Evolutionary conservation across 1,140 invertebrate genomes (phyloP), one percentile per base, ranked within the genome.

Genomic region (Tribolium castaneum): DNA sequence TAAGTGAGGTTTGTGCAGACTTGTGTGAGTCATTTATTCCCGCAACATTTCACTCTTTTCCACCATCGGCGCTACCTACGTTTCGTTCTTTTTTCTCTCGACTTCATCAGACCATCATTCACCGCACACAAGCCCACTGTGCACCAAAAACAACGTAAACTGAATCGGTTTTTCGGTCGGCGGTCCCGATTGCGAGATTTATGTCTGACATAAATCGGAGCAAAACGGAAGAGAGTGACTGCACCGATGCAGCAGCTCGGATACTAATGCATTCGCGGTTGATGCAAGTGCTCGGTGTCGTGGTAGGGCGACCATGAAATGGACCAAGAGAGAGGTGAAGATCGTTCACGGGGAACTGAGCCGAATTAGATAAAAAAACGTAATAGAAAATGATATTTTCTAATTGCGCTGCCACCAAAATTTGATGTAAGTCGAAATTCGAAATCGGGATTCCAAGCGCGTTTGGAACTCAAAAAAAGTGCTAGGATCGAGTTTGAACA

Each of bases 271-370:
- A 66, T 30, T 66, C 59, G 34, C 25, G 30, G 59, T 9, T 45
- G 39, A n/a, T 35, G 59, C 59, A 66, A 66, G 59, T 66, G 59
- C 30, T 66, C 34, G 1, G n/a, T 6, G n/a, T n/a, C 30, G 59
- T 66, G 59, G 59, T 66, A 66, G 59, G 59, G 59, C 59, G 59
- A 66, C 59, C 59, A 30, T 66, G 59, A 66, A 66, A 66, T 66
- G 59, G 22, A 35, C 25, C 59, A 66, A 30, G 56, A 62, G 59
- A 66, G 59, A 66, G 59, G 59, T 35, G 59, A 66, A 66, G 59
- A 66, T 66, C 14, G 59, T n/a, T 66, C 25, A 1, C 3, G 12
- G 59, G 34, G 2, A 19, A 19, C 16, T 2, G 16, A 19, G 2
- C 16, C 16, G 16, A 19, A 19, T 19, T 19, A 19, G 16, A 19